phyloP scores from a whole-genome alignment of 2,113 vertebrate genomes.

The Anarhynchus alexandrinus region DNA sequence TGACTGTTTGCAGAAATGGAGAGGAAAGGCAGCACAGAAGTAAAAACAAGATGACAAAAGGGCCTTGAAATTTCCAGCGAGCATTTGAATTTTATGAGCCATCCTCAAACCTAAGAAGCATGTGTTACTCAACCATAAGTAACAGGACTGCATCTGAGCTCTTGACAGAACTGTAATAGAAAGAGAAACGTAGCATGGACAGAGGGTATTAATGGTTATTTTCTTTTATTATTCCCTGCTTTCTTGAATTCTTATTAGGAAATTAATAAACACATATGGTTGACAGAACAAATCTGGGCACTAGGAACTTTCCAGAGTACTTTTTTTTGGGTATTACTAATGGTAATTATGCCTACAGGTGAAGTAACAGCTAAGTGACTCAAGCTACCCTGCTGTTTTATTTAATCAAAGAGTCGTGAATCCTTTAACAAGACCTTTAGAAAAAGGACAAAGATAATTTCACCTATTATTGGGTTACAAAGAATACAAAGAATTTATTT shows the following conservation, averaged over 20 bases:
- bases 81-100: neutral
- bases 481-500: neutral
- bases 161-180: neutral
- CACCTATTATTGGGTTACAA: neutral
- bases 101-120: neutral
- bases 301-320: neutral
- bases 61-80: neutral
- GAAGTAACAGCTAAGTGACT: slow-evolving; percentile 32
- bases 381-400: slow-evolving; percentile 25
- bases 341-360: slow-evolving; percentile 31
- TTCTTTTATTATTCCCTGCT: neutral
- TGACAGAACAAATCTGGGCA: slow-evolving; percentile 1
- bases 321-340: neutral
- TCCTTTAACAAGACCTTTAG: slow-evolving; percentile 37
- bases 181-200: neutral
- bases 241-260: slow-evolving; percentile 26
- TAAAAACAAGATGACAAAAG: neutral
- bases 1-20: neutral
- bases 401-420: slow-evolving; percentile 33
- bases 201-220: neutral
- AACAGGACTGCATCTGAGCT: neutral
- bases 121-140: neutral
- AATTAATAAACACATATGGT: slow-evolving; percentile 22
- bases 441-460: neutral
- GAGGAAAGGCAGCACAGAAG: neutral